Evolutionary conservation across 2,888 invertebrate genomes (phyloP).

Genomic region (Drosophila demipolita): DNA sequence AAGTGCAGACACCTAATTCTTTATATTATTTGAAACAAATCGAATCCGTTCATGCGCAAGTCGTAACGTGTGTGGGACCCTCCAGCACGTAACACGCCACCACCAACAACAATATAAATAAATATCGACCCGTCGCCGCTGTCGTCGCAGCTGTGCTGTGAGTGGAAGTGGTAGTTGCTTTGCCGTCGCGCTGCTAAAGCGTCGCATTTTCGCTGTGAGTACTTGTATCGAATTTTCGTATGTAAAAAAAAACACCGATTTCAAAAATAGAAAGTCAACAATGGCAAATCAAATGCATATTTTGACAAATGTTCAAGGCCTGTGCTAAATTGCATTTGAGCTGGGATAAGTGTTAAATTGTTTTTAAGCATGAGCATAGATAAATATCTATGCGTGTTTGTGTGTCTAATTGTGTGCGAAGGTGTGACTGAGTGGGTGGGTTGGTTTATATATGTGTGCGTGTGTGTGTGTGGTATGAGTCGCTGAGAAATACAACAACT

Average conservation of each 20-base stretch:
- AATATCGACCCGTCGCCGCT: conserved; percentile 55
- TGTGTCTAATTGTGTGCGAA: neutral
- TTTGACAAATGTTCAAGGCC: neutral
- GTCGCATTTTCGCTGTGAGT: conserved; percentile 41
- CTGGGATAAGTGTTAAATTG: conserved; percentile 23
- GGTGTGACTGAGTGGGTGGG: conserved; percentile 1
- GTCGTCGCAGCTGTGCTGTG: conserved; percentile 49
- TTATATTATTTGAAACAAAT: no score
- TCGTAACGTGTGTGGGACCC: conserved; percentile 22
- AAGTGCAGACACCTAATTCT: neutral
- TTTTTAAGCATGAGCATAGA: conserved; percentile 8
- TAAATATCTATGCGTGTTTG: neutral
- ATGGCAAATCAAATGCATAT: conserved; percentile 7
- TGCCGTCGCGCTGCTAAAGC: conserved; percentile 51
- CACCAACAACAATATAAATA: conserved; percentile 34
- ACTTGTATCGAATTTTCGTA: conserved; percentile 50
- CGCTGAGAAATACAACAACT: conserved; percentile 55
- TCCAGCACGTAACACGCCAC: conserved; percentile 32
- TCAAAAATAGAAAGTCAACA: conserved; percentile 50
- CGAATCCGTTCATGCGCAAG: neutral
- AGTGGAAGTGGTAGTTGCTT: conserved; percentile 58
- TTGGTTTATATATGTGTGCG: neutral
- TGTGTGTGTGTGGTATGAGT: conserved; percentile 17
- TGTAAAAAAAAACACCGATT: conserved; percentile 28
- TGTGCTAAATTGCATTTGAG: conserved; percentile 23